phyloP scores from a whole-genome alignment of 2,888 invertebrate genomes.

The Itoplectis maculator region DNA sequence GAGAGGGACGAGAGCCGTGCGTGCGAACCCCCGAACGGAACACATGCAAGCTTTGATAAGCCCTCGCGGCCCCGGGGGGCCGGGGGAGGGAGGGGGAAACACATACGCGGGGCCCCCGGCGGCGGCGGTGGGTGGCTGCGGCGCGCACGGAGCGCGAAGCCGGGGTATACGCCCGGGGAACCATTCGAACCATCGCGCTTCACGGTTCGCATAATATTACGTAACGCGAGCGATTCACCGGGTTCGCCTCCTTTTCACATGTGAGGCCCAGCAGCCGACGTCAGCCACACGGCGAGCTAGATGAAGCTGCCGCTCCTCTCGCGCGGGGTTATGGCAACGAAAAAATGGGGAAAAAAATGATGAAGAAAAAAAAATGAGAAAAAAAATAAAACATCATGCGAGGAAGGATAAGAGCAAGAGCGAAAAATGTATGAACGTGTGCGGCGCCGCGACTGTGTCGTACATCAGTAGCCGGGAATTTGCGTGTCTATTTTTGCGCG shows the following conservation, averaged over 20 bases:
- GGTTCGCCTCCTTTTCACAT: constrained; percentile 76
- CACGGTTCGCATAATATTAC: constrained; percentile 79
- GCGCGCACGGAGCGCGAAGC: no score
- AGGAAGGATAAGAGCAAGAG: constrained; percentile 17
- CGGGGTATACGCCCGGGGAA: constrained; percentile 73
- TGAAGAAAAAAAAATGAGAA: constrained; percentile 66
- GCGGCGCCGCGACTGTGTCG: constrained; percentile 16
- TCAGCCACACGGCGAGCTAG: constrained; percentile 41
- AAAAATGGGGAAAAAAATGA: constrained; percentile 48
- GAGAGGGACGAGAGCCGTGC: constrained; percentile 80
- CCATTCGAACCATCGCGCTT: constrained; percentile 79
- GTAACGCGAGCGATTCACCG: constrained; percentile 77
- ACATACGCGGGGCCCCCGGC: constrained; percentile 70
- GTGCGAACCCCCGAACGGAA: constrained; percentile 83
- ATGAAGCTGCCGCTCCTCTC: constrained; percentile 55
- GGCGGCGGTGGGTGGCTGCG: constrained; percentile 35
- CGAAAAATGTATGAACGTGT: constrained; percentile 15
- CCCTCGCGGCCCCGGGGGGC: no score
- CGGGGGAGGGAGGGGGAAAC: constrained; percentile 70
- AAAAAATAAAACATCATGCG: neutral
- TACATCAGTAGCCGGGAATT: no score
- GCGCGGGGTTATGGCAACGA: constrained; percentile 64
- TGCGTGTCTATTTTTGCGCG: no score
- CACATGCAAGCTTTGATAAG: constrained; percentile 84
- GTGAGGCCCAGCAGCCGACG: constrained; percentile 55